Conservation (phyloP, 35 echinoderm and acorn worm species). For the Strongylocentrotus purpuratus region DNA sequence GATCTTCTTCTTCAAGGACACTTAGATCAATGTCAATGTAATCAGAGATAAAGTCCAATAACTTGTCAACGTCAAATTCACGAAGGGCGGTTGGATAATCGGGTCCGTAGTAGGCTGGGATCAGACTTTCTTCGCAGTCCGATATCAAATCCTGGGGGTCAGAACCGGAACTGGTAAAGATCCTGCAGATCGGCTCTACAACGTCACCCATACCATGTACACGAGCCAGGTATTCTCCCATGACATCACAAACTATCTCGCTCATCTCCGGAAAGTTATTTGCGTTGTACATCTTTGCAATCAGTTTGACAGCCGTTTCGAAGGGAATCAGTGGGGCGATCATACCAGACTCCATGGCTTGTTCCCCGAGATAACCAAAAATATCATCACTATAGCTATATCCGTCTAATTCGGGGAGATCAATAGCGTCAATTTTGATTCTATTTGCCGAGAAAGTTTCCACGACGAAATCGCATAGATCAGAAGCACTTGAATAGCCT, state of each 20-base stretch:
- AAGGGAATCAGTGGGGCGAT: constrained; percentile 6
- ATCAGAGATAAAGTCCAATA: neutral
- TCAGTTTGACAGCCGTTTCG: constrained; percentile 18
- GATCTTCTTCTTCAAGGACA: constrained; percentile 36
- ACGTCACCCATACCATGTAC: neutral
- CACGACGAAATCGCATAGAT: constrained; percentile 1
- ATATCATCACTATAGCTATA: neutral
- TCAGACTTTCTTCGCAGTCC: constrained; percentile 56
- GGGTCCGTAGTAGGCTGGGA: constrained; percentile 48
- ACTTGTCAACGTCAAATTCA: constrained; percentile 47
- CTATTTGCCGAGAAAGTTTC: constrained; percentile 1
- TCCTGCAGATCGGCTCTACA: constrained; percentile 10
- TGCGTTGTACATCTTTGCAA: constrained; percentile 6
- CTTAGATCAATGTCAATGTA: constrained; percentile 27
- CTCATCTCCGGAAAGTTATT: neutral
- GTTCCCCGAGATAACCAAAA: constrained; percentile 9
- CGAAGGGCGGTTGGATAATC: constrained; percentile 35
- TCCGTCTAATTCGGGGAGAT: neutral
- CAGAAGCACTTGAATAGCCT: neutral
- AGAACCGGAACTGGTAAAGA: neutral
- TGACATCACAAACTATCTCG: neutral
- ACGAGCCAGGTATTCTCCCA: constrained; percentile 1
- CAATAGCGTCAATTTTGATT: neutral
- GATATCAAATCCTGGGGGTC: neutral
- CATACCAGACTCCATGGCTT: neutral